Percentiles rank a stretch among this genome's conserved stretches.
These are phyloP conservation scores for Bombus vancouverensis DNA, from an alignment of 1,140 invertebrate genomes.

Conservation along the genomic window DNA sequence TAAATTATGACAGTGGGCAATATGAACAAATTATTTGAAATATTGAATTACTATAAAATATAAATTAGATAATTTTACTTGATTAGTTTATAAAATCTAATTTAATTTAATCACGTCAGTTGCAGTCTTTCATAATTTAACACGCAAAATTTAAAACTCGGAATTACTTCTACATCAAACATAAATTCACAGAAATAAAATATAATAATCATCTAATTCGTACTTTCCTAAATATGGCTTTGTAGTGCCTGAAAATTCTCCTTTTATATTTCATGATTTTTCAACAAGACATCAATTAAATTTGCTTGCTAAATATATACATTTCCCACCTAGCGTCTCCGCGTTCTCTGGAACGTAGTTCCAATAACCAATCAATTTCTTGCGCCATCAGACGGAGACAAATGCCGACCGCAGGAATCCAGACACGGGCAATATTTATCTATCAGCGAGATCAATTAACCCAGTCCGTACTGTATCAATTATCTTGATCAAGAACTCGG, in stretches of 20 bases:
- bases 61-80: background rate
- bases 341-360: background rate
- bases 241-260: background rate
- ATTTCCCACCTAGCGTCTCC: background rate
- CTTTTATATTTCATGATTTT: background rate
- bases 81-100: background rate
- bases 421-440: conserved; percentile 45
- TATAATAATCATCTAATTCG: background rate
- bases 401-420: conserved; percentile 17
- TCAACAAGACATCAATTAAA: background rate
- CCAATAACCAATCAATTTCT: conserved; percentile 26
- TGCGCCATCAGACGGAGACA: conserved; percentile 8
- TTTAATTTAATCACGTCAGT: background rate
- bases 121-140: background rate
- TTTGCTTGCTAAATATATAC: background rate
- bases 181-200: background rate
- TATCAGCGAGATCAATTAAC: conserved; percentile 60
- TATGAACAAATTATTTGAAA: background rate
- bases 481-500: conserved; percentile 53
- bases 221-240: background rate
- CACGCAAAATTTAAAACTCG: background rate
- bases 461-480: conserved; percentile 56
- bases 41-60: background rate
- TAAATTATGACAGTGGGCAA: background rate
- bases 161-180: background rate